Percentiles rank a stretch among this genome's conserved stretches.
These are phyloP conservation scores for Brenthis hecate DNA, from an alignment of 2,888 invertebrate species.

Conservation along the genomic window DNA sequence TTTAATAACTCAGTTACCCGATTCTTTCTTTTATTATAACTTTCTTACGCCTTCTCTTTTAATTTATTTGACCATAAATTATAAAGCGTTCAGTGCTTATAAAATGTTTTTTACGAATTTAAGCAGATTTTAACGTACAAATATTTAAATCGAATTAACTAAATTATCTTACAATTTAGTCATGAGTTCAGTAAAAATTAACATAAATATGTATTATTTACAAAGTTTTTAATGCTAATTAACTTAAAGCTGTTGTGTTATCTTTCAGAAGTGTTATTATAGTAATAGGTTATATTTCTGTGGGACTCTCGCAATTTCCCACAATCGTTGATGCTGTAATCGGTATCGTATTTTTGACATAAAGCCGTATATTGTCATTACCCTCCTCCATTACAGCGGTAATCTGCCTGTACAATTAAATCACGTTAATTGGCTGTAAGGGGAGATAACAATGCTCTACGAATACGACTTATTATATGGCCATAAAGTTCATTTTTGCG, in stretches of 20 bases:
- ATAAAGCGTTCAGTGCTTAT: slow-evolving; percentile 5
- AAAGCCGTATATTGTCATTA: slow-evolving; percentile 48
- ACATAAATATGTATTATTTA: too few relatives aligned
- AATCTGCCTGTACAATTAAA: slow-evolving; percentile 79
- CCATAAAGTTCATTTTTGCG: slow-evolving; percentile 50
- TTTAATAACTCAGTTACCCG: slow-evolving; percentile 22
- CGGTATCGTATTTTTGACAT: slow-evolving; percentile 26
- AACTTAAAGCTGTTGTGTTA: too few relatives aligned
- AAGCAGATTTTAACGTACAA: neutral
- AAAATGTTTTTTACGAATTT: slow-evolving; percentile 4
- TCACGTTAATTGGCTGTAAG: slow-evolving; percentile 76
- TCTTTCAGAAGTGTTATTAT: too few relatives aligned
- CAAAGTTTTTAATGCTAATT: too few relatives aligned
- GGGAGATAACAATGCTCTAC: slow-evolving; percentile 50
- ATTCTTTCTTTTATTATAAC: slow-evolving; percentile 15
- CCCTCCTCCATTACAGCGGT: slow-evolving; percentile 76
- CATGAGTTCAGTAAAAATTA: too few relatives aligned
- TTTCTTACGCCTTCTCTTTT: slow-evolving; percentile 18
- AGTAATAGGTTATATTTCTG: neutral
- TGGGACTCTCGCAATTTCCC: slow-evolving; percentile 10
- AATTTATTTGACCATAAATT: slow-evolving; percentile 27
- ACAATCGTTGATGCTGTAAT: slow-evolving; percentile 8
- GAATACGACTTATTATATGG: slow-evolving; percentile 42
- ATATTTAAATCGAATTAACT: too few relatives aligned
- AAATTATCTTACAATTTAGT: too few relatives aligned